A percentile compares a stretch with the other conserved stretches of the same genome.
Evolutionary conservation across 1,140 invertebrate genomes (phyloP).

Genomic region (Halesus radiatus): DNA sequence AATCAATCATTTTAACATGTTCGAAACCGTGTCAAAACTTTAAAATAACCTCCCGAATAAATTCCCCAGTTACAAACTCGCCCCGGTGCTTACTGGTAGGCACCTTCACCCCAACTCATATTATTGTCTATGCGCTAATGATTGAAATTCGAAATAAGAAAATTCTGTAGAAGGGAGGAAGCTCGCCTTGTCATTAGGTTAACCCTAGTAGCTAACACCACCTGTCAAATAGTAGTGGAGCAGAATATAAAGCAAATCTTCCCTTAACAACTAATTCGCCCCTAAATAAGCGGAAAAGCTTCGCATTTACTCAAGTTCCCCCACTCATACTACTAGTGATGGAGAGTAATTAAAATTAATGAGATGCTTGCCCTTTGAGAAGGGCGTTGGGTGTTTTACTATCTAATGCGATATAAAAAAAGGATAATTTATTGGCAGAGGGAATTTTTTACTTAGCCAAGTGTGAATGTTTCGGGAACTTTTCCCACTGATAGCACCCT

Average conservation of each 20-base stretch:
- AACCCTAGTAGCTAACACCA: conserved; percentile 15
- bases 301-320: conserved; percentile 16
- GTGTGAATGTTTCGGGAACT: not conserved
- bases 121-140: too few relatives aligned
- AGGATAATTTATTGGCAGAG: conserved; percentile 32
- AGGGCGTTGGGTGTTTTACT: conserved; percentile 23
- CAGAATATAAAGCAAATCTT: conserved; percentile 42
- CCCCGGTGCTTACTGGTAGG: too few relatives aligned
- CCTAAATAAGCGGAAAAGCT: conserved; percentile 46
- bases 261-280: conserved; percentile 36
- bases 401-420: conserved; percentile 24
- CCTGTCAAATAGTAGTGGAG: conserved; percentile 18
- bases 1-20: too few relatives aligned
- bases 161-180: not conserved
- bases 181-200: conserved; percentile 4
- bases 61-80: too few relatives aligned
- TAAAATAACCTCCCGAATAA: too few relatives aligned
- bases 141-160: conserved; percentile 23
- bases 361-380: conserved; percentile 36
- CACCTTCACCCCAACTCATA: too few relatives aligned
- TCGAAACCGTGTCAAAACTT: too few relatives aligned
- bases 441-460: not conserved
- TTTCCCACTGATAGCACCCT: conserved; percentile 11
- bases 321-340: conserved; percentile 17
- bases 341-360: conserved; percentile 48